Conservation (phyloP, 2,113 vertebrate genomes). For the Halichoeres trimaculatus region DNA sequence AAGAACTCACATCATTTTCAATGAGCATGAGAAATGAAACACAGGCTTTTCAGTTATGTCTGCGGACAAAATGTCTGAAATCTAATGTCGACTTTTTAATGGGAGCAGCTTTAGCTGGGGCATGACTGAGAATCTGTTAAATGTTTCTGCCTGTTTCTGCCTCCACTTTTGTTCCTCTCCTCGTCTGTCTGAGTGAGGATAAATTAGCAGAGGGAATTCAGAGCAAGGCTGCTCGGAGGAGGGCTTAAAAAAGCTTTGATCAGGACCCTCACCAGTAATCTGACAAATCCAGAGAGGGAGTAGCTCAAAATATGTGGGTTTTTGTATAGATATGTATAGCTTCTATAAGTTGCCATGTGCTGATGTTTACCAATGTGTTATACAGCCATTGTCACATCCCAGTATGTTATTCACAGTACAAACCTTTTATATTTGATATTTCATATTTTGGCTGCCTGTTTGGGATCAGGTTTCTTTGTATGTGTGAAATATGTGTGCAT, state of each 20-base stretch:
- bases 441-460: not conserved
- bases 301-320: conserved; percentile 34
- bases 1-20: conserved; percentile 1
- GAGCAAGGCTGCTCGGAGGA: conserved; percentile 50
- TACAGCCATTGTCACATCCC: not conserved
- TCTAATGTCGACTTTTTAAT: conserved; percentile 58
- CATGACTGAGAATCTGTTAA: conserved; percentile 71
- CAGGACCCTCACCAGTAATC: conserved; percentile 71
- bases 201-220: conserved; percentile 73
- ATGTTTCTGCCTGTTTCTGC: conserved; percentile 27
- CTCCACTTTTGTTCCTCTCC: conserved; percentile 41
- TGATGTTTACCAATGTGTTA: conserved; percentile 5
- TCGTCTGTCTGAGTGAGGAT: conserved; percentile 54
- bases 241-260: conserved; percentile 73
- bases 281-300: conserved; percentile 71
- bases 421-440: not conserved
- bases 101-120: conserved; percentile 39
- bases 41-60: conserved; percentile 10
- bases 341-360: conserved; percentile 15
- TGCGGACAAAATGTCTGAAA: conserved; percentile 30
- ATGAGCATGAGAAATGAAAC: conserved; percentile 9
- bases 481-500: not conserved
- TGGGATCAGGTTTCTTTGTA: not conserved
- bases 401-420: not conserved
- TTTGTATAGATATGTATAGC: conserved; percentile 38